Evolutionary conservation across 2,113 vertebrate genomes (phyloP).

Genomic region (Antechinus stuartii): DNA sequence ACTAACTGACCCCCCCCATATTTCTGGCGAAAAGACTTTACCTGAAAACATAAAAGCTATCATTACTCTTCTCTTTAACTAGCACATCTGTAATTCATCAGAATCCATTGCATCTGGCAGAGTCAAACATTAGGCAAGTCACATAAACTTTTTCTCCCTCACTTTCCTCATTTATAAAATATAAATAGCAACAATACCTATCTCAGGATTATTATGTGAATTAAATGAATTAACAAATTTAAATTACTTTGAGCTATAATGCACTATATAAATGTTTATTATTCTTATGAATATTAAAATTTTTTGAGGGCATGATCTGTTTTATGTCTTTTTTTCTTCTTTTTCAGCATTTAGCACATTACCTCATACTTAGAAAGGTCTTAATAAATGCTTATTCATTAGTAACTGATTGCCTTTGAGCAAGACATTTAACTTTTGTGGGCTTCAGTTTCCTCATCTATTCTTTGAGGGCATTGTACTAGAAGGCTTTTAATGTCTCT

Average conservation of each 20-base stretch:
- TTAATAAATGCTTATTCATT: not conserved
- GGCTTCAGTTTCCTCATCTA: not conserved
- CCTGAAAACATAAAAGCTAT: not conserved
- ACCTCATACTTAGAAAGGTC: not conserved
- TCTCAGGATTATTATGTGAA: not conserved
- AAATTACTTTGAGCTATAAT: not conserved
- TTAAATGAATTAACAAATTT: not conserved
- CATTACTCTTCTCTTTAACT: not conserved
- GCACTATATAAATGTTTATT: not conserved
- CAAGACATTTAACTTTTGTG: not conserved
- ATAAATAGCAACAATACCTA: not conserved
- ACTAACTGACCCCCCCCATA: not conserved
- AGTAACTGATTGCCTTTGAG: not conserved
- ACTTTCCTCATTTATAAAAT: not conserved
- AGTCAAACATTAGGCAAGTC: not conserved
- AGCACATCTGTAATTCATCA: not conserved
- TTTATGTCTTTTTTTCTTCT: not conserved
- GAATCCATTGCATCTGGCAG: not conserved
- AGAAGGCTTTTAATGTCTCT: not conserved
- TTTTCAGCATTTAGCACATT: not conserved
- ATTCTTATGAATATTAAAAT: not conserved
- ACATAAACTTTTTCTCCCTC: not conserved
- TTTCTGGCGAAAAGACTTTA: not conserved
- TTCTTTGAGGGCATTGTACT: not conserved
- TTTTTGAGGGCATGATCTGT: not conserved